phyloP scores from a whole-genome alignment of 2,113 vertebrate genomes.

The Pollimyrus isidori region DNA sequence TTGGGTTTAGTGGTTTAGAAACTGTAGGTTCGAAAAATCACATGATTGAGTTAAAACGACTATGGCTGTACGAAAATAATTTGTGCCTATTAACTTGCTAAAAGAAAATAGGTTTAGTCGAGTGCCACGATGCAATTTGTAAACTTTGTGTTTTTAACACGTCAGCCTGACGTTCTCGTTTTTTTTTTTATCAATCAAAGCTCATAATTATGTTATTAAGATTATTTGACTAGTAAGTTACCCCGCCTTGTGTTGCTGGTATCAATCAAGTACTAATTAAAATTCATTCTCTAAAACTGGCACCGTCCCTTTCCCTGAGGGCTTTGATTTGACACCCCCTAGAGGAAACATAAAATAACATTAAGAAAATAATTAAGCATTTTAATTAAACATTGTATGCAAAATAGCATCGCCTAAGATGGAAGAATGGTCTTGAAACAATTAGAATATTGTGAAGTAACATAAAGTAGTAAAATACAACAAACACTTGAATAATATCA shows the following conservation, averaged over 20 bases:
- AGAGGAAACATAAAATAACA: constrained; percentile 7
- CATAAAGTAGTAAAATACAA: not conserved
- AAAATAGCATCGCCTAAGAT: not conserved
- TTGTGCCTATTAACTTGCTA: not conserved
- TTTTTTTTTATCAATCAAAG: not conserved
- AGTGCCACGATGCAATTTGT: not conserved
- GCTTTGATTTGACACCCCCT: not conserved
- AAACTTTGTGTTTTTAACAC: not conserved
- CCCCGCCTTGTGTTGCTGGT: not conserved
- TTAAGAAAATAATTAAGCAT: constrained; percentile 3
- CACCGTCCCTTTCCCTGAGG: not conserved
- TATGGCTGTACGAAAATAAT: not conserved
- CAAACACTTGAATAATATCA: not conserved
- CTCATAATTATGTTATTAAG: not conserved
- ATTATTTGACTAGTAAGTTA: not conserved
- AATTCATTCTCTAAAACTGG: constrained; percentile 6
- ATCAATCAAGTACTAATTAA: not conserved
- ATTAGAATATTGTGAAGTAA: not conserved
- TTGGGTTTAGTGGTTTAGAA: not conserved
- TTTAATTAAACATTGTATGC: constrained; percentile 1
- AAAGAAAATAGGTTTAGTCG: not conserved
- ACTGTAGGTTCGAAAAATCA: not conserved
- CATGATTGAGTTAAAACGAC: not conserved
- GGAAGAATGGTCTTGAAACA: not conserved
- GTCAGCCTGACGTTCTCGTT: not conserved